Conservation (phyloP, 92 coral and sea anemone species). For the Palythoa caribaeorum region DNA sequence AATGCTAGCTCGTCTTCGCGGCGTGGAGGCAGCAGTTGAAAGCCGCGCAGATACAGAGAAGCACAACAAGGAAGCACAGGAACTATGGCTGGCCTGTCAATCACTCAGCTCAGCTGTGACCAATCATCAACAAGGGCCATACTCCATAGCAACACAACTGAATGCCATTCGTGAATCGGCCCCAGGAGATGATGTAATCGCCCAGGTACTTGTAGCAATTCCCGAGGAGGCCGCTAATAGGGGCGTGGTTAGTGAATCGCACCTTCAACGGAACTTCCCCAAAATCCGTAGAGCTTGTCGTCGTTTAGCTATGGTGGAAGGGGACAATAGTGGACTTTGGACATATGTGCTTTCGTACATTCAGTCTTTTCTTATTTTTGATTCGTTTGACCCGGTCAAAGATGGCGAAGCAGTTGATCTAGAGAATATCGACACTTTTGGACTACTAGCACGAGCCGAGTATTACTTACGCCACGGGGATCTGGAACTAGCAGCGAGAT, state of each 20-base stretch:
- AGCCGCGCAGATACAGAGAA: constrained; percentile 88
- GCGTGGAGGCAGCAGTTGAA: constrained; percentile 80
- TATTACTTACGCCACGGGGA: constrained; percentile 88
- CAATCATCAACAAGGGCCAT: constrained; percentile 59
- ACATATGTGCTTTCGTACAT: constrained; percentile 84
- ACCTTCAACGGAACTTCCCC: constrained; percentile 83
- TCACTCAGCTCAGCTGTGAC: constrained; percentile 87
- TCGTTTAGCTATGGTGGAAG: constrained; percentile 96
- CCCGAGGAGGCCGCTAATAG: constrained; percentile 80
- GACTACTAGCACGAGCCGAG: constrained; percentile 90
- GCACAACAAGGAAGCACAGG: constrained; percentile 83
- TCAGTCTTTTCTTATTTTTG: constrained; percentile 93
- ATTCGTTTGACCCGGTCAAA: constrained; percentile 77
- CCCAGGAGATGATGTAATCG: constrained; percentile 73
- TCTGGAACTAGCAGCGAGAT: constrained; percentile 94
- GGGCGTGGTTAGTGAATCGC: constrained; percentile 85
- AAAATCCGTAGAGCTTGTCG: constrained; percentile 83
- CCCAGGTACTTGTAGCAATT: constrained; percentile 77
- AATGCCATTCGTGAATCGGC: constrained; percentile 81
- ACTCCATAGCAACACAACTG: constrained; percentile 73
- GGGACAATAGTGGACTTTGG: constrained; percentile 88
- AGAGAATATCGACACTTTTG: constrained; percentile 85
- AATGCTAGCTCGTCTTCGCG: constrained; percentile 83
- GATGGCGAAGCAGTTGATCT: constrained; percentile 86
- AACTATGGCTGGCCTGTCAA: constrained; percentile 93